A percentile compares a stretch with the other conserved stretches of the same genome.
phyloP scores from a whole-genome alignment of 2,888 invertebrate genomes.

The Perizoma affinitatum region DNA sequence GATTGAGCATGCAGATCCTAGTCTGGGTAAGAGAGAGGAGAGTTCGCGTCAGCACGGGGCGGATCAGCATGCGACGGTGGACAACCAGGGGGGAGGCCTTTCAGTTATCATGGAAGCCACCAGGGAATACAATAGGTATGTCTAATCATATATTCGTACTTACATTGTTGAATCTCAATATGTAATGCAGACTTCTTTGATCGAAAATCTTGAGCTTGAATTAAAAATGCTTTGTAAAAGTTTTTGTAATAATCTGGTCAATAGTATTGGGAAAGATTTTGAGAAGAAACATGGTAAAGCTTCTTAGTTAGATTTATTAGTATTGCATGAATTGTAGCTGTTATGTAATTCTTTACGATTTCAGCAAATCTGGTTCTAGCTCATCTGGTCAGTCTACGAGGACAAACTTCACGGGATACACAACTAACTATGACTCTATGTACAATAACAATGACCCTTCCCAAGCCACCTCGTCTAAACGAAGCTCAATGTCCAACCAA shows the following conservation, averaged over 20 bases:
- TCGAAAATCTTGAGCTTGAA: too few species aligned
- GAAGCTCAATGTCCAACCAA: conserved; percentile 68
- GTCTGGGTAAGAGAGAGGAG: conserved; percentile 65
- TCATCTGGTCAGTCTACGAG: conserved; percentile 79
- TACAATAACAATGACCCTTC: conserved; percentile 72
- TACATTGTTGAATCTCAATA: too few species aligned
- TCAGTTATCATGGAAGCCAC: conserved; percentile 87
- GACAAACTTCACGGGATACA: conserved; percentile 76
- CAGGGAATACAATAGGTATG: conserved; percentile 84
- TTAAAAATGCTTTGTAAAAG: too few species aligned
- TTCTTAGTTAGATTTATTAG: not conserved
- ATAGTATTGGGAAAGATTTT: too few species aligned
- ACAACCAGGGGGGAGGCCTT: conserved; percentile 75
- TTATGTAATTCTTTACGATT: conserved; percentile 43
- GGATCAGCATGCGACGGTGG: conserved; percentile 71
- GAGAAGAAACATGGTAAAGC: not conserved
- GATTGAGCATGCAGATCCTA: conserved; percentile 63
- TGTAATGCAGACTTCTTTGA: too few species aligned
- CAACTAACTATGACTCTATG: conserved; percentile 76
- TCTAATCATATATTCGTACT: too few species aligned
- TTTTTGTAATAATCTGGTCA: too few species aligned
- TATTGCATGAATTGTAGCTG: conserved; percentile 22
- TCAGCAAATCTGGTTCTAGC: conserved; percentile 80
- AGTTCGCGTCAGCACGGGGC: conserved; percentile 57
- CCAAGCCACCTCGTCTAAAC: conserved; percentile 67